These are phyloP conservation scores for Diadumene lineata DNA, from an alignment of 92 coral and sea anemone species.

Conservation along the genomic window DNA sequence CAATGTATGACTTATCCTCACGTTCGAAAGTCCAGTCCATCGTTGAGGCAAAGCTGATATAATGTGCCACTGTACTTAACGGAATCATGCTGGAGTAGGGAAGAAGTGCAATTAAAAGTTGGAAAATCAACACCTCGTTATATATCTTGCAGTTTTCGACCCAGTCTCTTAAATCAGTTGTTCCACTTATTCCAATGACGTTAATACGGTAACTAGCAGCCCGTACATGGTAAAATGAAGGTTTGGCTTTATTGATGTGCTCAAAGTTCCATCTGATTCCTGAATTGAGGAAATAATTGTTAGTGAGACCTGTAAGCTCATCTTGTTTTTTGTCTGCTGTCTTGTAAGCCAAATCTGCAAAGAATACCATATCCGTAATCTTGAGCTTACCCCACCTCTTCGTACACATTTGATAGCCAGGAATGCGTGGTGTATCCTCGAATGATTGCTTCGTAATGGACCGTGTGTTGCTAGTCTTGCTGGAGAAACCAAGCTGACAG, in stretches of 20 bases:
- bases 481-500: slow-evolving; percentile 32
- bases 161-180: slow-evolving; percentile 59
- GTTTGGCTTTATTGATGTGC: slow-evolving; percentile 35
- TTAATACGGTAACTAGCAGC: slow-evolving; percentile 25
- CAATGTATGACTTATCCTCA: slow-evolving; percentile 28
- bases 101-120: slow-evolving; percentile 48
- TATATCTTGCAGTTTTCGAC: slow-evolving; percentile 56
- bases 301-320: background rate
- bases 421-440: background rate
- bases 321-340: slow-evolving; percentile 13
- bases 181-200: slow-evolving; percentile 63
- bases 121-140: slow-evolving; percentile 70
- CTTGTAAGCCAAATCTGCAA: slow-evolving; percentile 59
- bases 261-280: slow-evolving; percentile 44
- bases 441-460: background rate
- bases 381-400: slow-evolving; percentile 54
- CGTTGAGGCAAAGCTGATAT: slow-evolving; percentile 28
- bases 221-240: slow-evolving; percentile 56
- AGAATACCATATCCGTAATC: slow-evolving; percentile 67
- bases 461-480: background rate
- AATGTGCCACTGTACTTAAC: slow-evolving; percentile 44
- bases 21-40: slow-evolving; percentile 34
- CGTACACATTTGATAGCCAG: slow-evolving; percentile 62
- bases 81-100: slow-evolving; percentile 47
- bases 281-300: slow-evolving; percentile 50